Base-by-base conservation (phyloP, 1,140 invertebrate genomes). In the Drosophila malerkotliana region DNA sequence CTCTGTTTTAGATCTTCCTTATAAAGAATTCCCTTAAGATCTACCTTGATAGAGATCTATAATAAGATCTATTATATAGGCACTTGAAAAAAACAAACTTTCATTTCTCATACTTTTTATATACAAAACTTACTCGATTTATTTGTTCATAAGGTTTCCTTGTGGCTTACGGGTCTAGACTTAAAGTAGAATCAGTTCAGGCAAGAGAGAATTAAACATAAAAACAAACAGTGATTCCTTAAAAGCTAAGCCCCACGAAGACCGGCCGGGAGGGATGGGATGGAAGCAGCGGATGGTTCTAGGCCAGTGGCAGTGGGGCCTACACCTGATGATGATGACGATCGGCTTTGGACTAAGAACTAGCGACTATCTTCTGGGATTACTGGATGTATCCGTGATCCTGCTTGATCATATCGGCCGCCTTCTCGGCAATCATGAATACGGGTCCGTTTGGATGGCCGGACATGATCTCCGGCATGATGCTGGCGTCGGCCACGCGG, bases 401-500 rank as follows among this genome's bases (percentile, higher is more conserved):
- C 66, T 93, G 80, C 62, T 95, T 95, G 28, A 95, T 93, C 85
- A 95, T 93, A 85, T 96, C 95, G 0, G 95, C 92, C 0, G 93
- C 93, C 87, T 95, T 96, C 74, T 96, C 96, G 1, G 93, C 96
- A 24, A 96, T 95, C 95, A 96, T 96, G 58, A 94, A 94, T 0
- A 92, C 92, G 0, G 94, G 94, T 6, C 93, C 92, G 79, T 95
- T 95, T 0, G 94, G 96, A 82, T 96, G 95, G 0, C 93, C 96
- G 0, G 94, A 92, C 28, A 93, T 91, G 12, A 93, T 92, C 69
- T 93, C 92, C 0, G 93, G 93, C 93, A 95, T 96, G 21, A 96
- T 95, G 9, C 95, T 96, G 41, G 95, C 95, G 88, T 97, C 96
- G 0, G 94, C 93, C 0, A 97, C 96, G 72, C 96, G 92, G n/a